Conservation (phyloP, 2,888 invertebrate species). For the Choreutis nemorana region DNA sequence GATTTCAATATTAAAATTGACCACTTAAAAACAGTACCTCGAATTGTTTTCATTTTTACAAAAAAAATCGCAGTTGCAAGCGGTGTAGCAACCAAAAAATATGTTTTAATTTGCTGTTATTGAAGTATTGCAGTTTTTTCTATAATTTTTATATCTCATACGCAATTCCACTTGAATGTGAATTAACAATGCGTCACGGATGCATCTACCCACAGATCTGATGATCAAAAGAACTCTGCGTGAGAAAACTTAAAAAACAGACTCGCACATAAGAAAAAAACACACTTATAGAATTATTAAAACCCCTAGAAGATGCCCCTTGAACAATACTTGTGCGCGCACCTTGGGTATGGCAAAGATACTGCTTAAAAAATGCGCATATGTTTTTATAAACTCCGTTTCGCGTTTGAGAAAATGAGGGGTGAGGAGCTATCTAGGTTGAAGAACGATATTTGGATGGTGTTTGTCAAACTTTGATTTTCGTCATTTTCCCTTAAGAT, state of each 20-base stretch:
- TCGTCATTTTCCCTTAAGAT: too few relatives aligned
- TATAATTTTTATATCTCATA: not conserved
- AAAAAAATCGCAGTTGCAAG: not conserved
- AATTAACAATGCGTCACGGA: conserved; percentile 37
- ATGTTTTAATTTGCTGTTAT: not conserved
- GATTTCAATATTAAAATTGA: not conserved
- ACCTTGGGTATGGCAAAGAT: conserved; percentile 52
- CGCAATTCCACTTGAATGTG: not conserved
- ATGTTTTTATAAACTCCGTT: conserved; percentile 63
- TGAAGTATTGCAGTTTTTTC: not conserved
- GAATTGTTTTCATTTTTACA: not conserved
- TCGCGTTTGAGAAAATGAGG: conserved; percentile 28
- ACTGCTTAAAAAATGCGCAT: conserved; percentile 61
- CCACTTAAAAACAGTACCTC: not conserved
- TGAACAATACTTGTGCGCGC: conserved; percentile 39
- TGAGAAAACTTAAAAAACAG: conserved; percentile 61
- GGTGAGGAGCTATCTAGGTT: conserved; percentile 19
- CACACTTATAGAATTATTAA: conserved; percentile 52
- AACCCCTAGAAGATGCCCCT: conserved; percentile 52
- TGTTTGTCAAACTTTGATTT: conserved; percentile 27
- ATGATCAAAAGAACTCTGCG: conserved; percentile 47
- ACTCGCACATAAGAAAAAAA: conserved; percentile 57
- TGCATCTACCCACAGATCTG: conserved; percentile 66
- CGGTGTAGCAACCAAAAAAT: not conserved
- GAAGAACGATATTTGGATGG: conserved; percentile 16